These are phyloP conservation scores for Callyntrura sp. DNA, from an alignment of 2,888 invertebrate species.

Conservation along the genomic window DNA sequence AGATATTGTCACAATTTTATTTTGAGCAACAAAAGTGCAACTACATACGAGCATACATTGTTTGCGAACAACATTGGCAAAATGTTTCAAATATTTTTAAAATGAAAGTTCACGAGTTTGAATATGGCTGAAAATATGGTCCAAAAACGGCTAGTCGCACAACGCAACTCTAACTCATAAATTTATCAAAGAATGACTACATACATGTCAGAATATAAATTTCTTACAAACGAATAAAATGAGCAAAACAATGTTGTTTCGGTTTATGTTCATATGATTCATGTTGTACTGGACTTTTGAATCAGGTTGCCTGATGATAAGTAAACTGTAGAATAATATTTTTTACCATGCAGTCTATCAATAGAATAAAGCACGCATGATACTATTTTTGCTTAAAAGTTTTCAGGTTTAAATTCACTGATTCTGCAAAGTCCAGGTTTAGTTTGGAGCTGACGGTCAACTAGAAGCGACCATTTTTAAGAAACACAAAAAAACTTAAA, in stretches of 20 bases:
- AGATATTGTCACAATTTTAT: too few relatives aligned
- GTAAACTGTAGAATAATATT: neutral
- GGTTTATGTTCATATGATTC: too few relatives aligned
- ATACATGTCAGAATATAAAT: neutral
- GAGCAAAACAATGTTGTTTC: neutral
- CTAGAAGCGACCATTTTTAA: neutral
- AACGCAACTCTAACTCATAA: conserved; percentile 10
- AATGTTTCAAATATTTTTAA: neutral
- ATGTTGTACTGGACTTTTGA: neutral
- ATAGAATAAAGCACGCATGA: neutral
- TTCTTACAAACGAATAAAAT: neutral
- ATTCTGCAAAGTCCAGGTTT: conserved; percentile 42
- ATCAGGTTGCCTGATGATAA: neutral
- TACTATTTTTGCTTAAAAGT: neutral
- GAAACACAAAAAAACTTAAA: neutral
- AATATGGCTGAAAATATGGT: neutral
- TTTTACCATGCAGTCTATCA: neutral
- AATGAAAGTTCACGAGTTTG: neutral
- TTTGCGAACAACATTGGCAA: neutral
- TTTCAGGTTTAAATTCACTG: conserved; percentile 53
- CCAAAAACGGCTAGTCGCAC: neutral
- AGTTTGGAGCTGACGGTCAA: conserved; percentile 51
- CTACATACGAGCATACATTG: neutral
- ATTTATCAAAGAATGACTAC: conserved; percentile 34
- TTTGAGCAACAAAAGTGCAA: neutral